phyloP scores from a whole-genome alignment of 1,140 invertebrate species.

The Drosophila lowei region DNA sequence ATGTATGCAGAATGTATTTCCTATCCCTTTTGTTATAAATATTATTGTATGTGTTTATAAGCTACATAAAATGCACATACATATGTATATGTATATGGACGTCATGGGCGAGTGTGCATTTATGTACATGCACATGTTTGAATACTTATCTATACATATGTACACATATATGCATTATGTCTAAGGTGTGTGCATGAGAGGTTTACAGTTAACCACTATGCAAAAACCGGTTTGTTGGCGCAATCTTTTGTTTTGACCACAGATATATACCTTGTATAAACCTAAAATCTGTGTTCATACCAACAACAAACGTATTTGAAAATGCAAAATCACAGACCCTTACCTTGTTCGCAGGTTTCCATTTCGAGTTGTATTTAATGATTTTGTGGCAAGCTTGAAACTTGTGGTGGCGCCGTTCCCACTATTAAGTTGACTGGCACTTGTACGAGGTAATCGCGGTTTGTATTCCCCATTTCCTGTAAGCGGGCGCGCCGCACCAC shows the following conservation, averaged over 20 bases:
- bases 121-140: neutral
- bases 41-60: neutral
- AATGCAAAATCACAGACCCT: conserved; percentile 83
- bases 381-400: conserved; percentile 58
- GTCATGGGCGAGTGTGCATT: conserved; percentile 20
- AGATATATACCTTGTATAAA: neutral
- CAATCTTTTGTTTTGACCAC: conserved; percentile 62
- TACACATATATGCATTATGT: conserved; percentile 92
- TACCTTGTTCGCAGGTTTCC: conserved; percentile 86
- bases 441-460: conserved; percentile 65
- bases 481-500: conserved; percentile 26
- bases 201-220: conserved; percentile 40
- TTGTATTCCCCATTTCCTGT: conserved; percentile 52
- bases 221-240: conserved; percentile 58
- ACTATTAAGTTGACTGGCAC: conserved; percentile 62
- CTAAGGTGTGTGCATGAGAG: conserved; percentile 83
- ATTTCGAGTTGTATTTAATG: conserved; percentile 60
- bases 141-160: conserved; percentile 51
- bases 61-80: conserved; percentile 12
- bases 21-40: neutral
- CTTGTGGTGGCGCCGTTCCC: conserved; percentile 85
- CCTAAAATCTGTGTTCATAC: neutral
- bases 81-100: conserved; percentile 11
- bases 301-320: conserved; percentile 71
- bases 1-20: too few relatives aligned